Conservation (phyloP, 2,888 invertebrate species). For the Seira sanloemensis region DNA sequence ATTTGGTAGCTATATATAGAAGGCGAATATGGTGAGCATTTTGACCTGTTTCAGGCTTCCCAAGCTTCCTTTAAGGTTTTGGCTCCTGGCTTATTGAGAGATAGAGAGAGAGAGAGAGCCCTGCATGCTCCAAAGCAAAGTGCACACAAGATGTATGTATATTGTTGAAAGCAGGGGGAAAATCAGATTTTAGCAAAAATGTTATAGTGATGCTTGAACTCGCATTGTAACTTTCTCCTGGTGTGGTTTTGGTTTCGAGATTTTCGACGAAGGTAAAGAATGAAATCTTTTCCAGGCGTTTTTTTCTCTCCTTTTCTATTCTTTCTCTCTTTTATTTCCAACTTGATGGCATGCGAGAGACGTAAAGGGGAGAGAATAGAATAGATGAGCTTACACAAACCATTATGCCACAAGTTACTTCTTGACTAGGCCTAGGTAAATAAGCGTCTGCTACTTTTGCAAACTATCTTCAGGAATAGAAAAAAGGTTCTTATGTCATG, state of each 20-base stretch:
- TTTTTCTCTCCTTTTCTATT: constrained; percentile 15
- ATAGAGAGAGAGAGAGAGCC: too few species aligned
- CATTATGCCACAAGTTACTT: constrained; percentile 51
- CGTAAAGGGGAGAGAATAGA: constrained; percentile 30
- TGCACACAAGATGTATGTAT: neutral
- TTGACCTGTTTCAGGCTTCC: neutral
- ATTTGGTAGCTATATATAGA: neutral
- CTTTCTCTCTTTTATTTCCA: constrained; percentile 6
- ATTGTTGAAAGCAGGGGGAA: neutral
- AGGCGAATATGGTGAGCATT: neutral
- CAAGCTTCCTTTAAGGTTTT: neutral
- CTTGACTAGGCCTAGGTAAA: constrained; percentile 13
- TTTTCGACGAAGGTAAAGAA: constrained; percentile 19
- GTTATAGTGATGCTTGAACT: constrained; percentile 3
- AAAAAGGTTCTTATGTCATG: constrained; percentile 51
- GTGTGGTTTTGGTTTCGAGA: constrained; percentile 42
- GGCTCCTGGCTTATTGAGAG: neutral
- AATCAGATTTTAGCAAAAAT: constrained; percentile 5
- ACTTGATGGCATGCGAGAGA: constrained; percentile 32
- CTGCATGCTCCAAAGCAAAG: neutral
- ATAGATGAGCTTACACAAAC: constrained; percentile 52
- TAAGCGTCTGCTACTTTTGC: neutral
- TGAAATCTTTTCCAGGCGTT: constrained; percentile 51
- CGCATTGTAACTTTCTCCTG: constrained; percentile 24
- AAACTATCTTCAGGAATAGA: constrained; percentile 19